phyloP scores from a whole-genome alignment of 2,797 vertebrate species.

The Bradypus variegatus region DNA sequence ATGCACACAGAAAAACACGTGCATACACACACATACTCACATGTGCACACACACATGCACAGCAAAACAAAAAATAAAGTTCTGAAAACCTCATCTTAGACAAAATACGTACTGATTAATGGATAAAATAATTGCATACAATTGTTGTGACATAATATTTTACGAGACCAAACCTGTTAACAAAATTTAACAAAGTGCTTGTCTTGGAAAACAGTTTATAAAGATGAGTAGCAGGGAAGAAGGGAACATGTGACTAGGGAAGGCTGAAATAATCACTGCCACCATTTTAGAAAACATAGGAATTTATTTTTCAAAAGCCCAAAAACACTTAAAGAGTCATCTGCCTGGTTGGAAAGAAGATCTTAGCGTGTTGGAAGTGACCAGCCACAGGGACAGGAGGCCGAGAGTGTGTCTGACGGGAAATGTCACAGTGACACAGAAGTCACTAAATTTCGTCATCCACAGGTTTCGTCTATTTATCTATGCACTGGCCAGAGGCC shows the following conservation, averaged over 20 bases:
- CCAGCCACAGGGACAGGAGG: rapidly evolving
- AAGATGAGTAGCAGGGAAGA: too few species aligned
- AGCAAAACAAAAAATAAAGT: neutral
- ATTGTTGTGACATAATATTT: rapidly evolving
- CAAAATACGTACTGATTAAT: rapidly evolving
- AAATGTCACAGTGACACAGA: rapidly evolving
- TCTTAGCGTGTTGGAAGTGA: rapidly evolving
- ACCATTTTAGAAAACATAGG: neutral
- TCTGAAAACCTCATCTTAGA: rapidly evolving
- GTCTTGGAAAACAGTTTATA: rapidly evolving
- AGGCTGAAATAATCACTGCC: neutral
- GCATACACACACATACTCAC: neutral
- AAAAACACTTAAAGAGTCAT: rapidly evolving
- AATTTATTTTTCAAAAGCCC: neutral
- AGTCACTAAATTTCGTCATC: rapidly evolving
- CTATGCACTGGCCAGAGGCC: rapidly evolving
- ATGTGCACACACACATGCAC: rapidly evolving
- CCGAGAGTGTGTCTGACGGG: rapidly evolving
- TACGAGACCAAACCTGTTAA: too few species aligned
- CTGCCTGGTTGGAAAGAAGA: rapidly evolving
- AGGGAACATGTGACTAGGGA: rapidly evolving
- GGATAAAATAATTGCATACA: rapidly evolving
- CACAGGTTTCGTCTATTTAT: neutral
- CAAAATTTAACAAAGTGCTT: too few species aligned
- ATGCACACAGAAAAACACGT: rapidly evolving